Conservation (phyloP, 2,797 vertebrate species). For the Acanthornis magna region DNA sequence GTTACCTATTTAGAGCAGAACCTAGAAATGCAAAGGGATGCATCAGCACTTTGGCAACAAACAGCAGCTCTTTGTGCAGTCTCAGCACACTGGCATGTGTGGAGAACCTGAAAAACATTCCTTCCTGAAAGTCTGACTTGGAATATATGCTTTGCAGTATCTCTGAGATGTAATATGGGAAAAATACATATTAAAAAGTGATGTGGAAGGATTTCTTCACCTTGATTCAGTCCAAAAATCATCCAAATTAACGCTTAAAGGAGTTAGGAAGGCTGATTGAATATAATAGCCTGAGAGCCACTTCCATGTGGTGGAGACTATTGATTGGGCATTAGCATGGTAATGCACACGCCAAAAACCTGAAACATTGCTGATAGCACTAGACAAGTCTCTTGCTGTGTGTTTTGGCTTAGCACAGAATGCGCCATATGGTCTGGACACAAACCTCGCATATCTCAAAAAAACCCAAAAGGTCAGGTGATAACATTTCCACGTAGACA, state of each 20-base stretch:
- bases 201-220: background rate
- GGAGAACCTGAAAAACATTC: background rate
- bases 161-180: background rate
- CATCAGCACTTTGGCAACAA: background rate
- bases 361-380: background rate
- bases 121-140: background rate
- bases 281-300: background rate
- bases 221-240: background rate
- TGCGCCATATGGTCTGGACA: background rate
- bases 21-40: background rate
- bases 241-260: background rate
- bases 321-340: background rate
- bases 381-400: background rate
- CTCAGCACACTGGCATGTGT: background rate
- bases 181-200: background rate
- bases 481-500: background rate
- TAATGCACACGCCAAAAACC: background rate
- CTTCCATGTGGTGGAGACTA: background rate
- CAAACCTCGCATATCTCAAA: background rate
- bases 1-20: background rate
- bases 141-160: background rate
- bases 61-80: accelerated
- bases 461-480: background rate
- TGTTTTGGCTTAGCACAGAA: background rate
- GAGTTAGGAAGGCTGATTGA: background rate